Evolutionary conservation across 2,113 vertebrate genomes (phyloP).

Genomic region (Prionailurus viverrinus): DNA sequence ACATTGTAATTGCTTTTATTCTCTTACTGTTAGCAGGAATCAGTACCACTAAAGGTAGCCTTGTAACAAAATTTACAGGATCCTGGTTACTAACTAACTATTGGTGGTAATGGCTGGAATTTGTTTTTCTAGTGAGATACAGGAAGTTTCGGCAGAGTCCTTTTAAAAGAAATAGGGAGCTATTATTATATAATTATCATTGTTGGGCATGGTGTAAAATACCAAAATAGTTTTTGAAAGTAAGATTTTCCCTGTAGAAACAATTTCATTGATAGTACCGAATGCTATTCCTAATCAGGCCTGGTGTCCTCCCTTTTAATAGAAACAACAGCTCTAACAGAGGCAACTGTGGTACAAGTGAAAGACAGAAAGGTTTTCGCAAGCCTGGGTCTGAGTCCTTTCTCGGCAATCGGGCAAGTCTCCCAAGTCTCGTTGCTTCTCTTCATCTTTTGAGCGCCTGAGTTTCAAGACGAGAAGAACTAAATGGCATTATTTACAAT

Average conservation of each 20-base stretch:
- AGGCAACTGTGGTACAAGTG: background rate
- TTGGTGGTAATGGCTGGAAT: background rate
- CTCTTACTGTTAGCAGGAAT: background rate
- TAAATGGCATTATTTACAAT: background rate
- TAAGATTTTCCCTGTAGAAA: background rate
- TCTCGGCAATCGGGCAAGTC: background rate
- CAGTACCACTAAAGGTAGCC: background rate
- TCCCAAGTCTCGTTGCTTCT: background rate
- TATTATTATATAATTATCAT: background rate
- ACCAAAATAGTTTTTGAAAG: background rate
- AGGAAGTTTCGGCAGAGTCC: background rate
- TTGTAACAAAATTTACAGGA: background rate
- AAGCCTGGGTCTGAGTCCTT: background rate
- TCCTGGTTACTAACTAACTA: background rate
- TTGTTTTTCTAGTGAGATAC: background rate
- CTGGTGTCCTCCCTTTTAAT: background rate
- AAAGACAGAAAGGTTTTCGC: background rate
- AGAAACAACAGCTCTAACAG: slow-evolving; percentile 8
- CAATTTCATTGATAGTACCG: background rate
- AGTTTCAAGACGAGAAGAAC: background rate
- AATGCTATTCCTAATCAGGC: background rate
- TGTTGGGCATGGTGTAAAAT: background rate
- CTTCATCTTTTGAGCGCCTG: background rate
- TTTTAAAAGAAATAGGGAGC: background rate
- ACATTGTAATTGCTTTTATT: slow-evolving; percentile 7